Evolutionary conservation across 2,888 invertebrate genomes (phyloP), one percentile per base, ranked within the genome.

Genomic region (Spatulosminthurus flaviceps): DNA sequence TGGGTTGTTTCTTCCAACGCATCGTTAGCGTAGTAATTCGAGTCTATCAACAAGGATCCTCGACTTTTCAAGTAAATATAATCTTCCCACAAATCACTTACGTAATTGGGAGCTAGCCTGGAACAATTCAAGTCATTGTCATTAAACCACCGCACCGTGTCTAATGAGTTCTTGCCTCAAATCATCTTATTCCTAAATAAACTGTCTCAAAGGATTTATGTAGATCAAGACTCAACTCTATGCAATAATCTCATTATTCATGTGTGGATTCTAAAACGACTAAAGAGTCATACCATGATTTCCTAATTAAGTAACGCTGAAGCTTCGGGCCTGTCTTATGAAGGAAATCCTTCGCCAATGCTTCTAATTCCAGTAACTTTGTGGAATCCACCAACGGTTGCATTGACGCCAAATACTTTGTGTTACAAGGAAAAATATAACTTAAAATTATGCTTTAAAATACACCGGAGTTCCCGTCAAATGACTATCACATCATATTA

Each of bases 11-110:
- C 90, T 88, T 93, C 90, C 81, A 95, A 90, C 82, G 96, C 92
- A 87, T 96, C 96, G 76, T 96, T 94, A 77, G 96, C 98, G 88
- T 99, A 99, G 89, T 97, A 99, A 89, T 99, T 99, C 64, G 97
- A 97, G 89, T 98, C 98, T 82, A 99, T 95, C 95, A 99, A 97
- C 70, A 99, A 91, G 0, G 98, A 96, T 0, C 95, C 94, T 79
- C 99, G 92, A n/a, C 98, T 97, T 77, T 97, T 91, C 42, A 99
- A 91, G 88, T 99, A 99, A 26, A 99, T 97, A 87, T 97, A 99
- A 88, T 99, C 97, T 88, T 99, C 99, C 99, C 99, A 99, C 99
- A 99, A 99, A 92, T 99, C 99, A 0, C 97, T 97, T 0, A 98
- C 97, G 89, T 98, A 96, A 88, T 96, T 96, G 82, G 93, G 93